Base-by-base conservation (phyloP, 2,888 invertebrate genomes). In the Chrysina gloriosa region DNA sequence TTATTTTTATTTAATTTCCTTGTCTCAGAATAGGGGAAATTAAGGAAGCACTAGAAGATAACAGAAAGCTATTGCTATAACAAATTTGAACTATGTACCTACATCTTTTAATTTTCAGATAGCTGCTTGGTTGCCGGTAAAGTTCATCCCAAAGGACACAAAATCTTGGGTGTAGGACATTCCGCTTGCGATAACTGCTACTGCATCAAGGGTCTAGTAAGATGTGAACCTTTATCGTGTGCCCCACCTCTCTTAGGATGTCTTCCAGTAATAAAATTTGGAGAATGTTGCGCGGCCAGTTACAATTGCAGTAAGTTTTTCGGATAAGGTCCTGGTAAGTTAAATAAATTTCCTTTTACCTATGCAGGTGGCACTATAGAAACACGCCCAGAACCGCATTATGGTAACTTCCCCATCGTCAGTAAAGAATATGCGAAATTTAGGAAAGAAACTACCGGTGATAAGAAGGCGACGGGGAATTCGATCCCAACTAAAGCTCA, bases 271-370 rank as follows among this genome's bases (percentile, higher is more conserved):
- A 87, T 92, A 63, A 89, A 89, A 56, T 85, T 88, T 36, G 93
- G 93, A 1, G 91, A 93, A 78, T 95, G 95, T 82, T 95, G 95
- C 78, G 93, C 95, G 7, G 90, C 92, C 56, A 92, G 92, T 78
- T 95, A 94, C 81, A 90, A 91, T 76, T 95, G 94, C 79, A 89
- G 91, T 86, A 85, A 88, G 87, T 87, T 73, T 68, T 61, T 63
- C 48, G 61, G 31, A 47, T 58, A 7, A 48, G 42, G 7, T 39
- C 19, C 16, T 16, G 56, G n/a, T 65, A 70, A 65, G 64, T 58
- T 45, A 23, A 25, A 54, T 6, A 63, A 54, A 42, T 27, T 11
- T 29, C 11, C 68, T 56, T 77, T 79, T 21, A 81, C 6, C 23
- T 6, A n/a, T n/a, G 14, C 73, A 86, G 86, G 85, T 81, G 86